These are phyloP conservation scores for Anolis sagrei DNA, from an alignment of 2,113 vertebrate genomes.

Conservation along the genomic window DNA sequence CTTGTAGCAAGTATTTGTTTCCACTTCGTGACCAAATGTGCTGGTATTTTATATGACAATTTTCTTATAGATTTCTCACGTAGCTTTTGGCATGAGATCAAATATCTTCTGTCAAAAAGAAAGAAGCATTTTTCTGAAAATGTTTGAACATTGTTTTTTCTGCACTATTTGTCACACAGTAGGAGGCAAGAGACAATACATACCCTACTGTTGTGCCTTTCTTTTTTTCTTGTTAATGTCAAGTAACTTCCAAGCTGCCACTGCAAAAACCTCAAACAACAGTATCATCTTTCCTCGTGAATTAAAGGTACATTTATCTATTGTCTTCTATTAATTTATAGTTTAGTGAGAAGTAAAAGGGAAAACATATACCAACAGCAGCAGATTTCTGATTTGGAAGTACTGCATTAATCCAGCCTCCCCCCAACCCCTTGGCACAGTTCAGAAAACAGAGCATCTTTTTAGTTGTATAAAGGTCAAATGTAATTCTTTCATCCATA, in stretches of 20 bases:
- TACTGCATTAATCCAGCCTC: background rate
- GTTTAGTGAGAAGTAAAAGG: conserved; percentile 14
- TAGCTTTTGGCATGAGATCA: background rate
- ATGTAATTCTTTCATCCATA: conserved; percentile 6
- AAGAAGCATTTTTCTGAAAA: background rate
- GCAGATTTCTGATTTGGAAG: background rate
- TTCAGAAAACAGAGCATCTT: background rate
- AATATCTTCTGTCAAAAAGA: background rate
- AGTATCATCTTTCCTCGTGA: background rate
- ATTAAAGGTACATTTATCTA: background rate
- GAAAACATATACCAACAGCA: background rate
- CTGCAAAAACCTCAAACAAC: conserved; percentile 8
- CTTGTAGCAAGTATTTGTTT: background rate
- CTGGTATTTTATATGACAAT: background rate
- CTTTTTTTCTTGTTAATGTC: background rate
- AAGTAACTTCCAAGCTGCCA: background rate
- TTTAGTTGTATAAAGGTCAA: background rate
- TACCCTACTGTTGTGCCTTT: background rate
- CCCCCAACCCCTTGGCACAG: background rate
- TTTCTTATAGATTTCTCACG: conserved; percentile 1
- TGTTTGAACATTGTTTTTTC: background rate
- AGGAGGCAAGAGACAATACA: background rate
- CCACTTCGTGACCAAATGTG: background rate
- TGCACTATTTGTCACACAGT: background rate
- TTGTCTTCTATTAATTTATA: background rate